Conservation (phyloP, 2,113 vertebrate species). For the Lates calcarifer region DNA sequence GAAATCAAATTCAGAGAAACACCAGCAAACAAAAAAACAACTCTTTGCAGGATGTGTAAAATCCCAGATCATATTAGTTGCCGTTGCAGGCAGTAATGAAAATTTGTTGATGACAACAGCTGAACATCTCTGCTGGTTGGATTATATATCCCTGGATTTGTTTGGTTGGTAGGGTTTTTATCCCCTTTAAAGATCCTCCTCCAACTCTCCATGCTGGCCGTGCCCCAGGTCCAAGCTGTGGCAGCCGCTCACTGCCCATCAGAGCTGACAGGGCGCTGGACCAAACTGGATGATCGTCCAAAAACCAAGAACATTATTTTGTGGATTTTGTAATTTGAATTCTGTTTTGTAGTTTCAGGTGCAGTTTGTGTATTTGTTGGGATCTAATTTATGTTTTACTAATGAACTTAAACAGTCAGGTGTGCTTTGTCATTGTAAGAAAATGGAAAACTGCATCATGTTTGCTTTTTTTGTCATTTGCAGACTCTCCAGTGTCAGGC, state of each 20-base stretch:
- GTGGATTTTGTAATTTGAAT: constrained; percentile 24
- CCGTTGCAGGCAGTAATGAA: constrained; percentile 38
- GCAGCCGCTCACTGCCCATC: constrained; percentile 62
- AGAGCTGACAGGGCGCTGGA: constrained; percentile 53
- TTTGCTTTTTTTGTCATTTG: neutral
- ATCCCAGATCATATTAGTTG: constrained; percentile 25
- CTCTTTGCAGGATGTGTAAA: constrained; percentile 12
- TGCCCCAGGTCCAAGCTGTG: constrained; percentile 63
- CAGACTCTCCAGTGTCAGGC: constrained; percentile 60
- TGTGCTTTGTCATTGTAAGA: neutral
- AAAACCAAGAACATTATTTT: constrained; percentile 33
- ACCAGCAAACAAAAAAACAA: constrained; percentile 2
- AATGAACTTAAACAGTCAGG: neutral
- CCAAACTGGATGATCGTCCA: constrained; percentile 57
- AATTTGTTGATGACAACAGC: constrained; percentile 69
- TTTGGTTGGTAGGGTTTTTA: constrained; percentile 69
- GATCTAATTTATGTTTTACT: neutral
- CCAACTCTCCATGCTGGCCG: constrained; percentile 64
- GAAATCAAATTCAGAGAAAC: constrained; percentile 2
- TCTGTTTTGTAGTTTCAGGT: constrained; percentile 26
- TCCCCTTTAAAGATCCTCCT: constrained; percentile 76
- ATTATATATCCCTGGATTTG: constrained; percentile 77
- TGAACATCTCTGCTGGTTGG: constrained; percentile 62
- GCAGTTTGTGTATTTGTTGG: neutral
- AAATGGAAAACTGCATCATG: neutral